phyloP scores from a whole-genome alignment of 2,113 vertebrate genomes.

The Chaetodon auriga region DNA sequence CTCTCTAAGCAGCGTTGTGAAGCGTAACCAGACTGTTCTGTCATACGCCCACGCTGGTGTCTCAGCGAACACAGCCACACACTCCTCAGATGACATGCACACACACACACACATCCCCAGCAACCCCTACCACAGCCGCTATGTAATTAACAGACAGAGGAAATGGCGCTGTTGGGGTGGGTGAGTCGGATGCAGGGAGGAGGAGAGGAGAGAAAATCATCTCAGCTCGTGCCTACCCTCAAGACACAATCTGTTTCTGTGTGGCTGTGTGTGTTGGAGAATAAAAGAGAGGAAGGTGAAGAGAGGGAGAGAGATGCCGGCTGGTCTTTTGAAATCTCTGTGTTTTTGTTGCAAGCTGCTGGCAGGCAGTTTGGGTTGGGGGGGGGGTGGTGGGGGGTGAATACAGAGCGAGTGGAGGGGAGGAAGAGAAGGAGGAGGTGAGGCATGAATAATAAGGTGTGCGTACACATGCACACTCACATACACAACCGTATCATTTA shows the following conservation, averaged over 20 bases:
- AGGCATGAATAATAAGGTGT: conserved; percentile 76
- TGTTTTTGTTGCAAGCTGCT: conserved; percentile 77
- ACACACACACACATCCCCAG: conserved; percentile 54
- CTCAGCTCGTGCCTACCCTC: conserved; percentile 74
- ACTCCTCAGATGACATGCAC: conserved; percentile 65
- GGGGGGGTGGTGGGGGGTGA: not conserved
- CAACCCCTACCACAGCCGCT: conserved; percentile 66
- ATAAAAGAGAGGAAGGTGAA: conserved; percentile 63
- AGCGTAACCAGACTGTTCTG: conserved; percentile 81
- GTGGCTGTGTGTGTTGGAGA: conserved; percentile 55
- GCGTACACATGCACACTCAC: conserved; percentile 30
- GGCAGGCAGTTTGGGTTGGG: conserved; percentile 47
- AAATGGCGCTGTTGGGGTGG: conserved; percentile 76
- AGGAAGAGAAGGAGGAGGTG: conserved; percentile 63
- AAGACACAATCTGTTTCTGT: conserved; percentile 68
- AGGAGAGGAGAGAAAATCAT: conserved; percentile 69
- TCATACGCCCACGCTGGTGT: conserved; percentile 78
- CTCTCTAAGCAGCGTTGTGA: conserved; percentile 73
- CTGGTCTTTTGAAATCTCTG: conserved; percentile 76
- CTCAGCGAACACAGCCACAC: conserved; percentile 75
- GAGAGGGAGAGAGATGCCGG: conserved; percentile 63
- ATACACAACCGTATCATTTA: conserved; percentile 44
- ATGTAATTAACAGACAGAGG: conserved; percentile 81
- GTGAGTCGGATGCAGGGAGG: conserved; percentile 67
- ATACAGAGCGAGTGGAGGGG: conserved; percentile 26